A percentile compares a stretch with the other conserved stretches of the same genome.
Conservation (phyloP, 2,797 vertebrate genomes). For the Valencia hispanica region DNA sequence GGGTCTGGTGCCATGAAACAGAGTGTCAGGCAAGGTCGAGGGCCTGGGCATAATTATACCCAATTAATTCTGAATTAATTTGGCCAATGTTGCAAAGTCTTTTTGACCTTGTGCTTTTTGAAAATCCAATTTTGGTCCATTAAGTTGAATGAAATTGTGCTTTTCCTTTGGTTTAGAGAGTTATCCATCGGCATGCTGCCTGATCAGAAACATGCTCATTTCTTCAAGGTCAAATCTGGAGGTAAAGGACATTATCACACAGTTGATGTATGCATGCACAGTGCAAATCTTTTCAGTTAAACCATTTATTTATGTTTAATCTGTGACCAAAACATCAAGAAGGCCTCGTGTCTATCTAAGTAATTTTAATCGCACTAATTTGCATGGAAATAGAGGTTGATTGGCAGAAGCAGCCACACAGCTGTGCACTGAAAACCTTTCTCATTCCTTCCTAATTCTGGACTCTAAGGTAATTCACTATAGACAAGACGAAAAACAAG, state of each 20-base stretch:
- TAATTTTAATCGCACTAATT: conserved; percentile 68
- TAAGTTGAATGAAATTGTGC: conserved; percentile 38
- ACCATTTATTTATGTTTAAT: conserved; percentile 60
- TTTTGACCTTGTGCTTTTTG: conserved; percentile 43
- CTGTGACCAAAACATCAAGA: conserved; percentile 43
- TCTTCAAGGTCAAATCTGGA: conserved; percentile 22
- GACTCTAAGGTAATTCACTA: conserved; percentile 18
- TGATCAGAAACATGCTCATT: conserved; percentile 26
- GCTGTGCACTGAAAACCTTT: conserved; percentile 20
- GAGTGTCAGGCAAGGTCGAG: not conserved
- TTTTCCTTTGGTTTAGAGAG: conserved; percentile 23
- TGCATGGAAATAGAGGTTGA: conserved; percentile 72
- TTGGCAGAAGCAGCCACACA: conserved; percentile 32
- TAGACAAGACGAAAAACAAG: conserved; percentile 26
- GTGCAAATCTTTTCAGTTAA: conserved; percentile 44
- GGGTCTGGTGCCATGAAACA: not conserved
- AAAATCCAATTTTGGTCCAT: conserved; percentile 42
- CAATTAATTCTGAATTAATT: not conserved
- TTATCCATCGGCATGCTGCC: conserved; percentile 10
- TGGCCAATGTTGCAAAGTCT: not conserved
- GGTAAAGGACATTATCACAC: conserved; percentile 3
- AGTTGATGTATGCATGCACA: conserved; percentile 18
- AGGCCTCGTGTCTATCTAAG: conserved; percentile 58
- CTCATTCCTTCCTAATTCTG: conserved; percentile 14
- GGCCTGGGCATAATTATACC: not conserved